These are phyloP conservation scores for Mohoua ochrocephala DNA, from an alignment of 2,113 vertebrate species.

Conservation along the genomic window DNA sequence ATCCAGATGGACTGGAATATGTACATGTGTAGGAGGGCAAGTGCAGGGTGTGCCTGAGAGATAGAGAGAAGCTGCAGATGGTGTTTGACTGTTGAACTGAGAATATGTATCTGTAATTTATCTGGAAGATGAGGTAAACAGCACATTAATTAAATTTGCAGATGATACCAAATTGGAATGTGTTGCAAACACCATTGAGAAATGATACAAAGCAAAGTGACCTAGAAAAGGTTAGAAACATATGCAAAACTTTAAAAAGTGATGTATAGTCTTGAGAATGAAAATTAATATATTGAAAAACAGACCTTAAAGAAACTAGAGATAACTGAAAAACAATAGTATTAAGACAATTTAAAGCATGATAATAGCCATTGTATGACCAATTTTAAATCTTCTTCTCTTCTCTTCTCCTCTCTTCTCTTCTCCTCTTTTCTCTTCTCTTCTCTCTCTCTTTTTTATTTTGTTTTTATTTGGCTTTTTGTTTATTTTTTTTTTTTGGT, in stretches of 20 bases:
- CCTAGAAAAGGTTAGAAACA: constrained; percentile 28
- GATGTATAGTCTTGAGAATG: background rate
- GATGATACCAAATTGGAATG: constrained; percentile 49
- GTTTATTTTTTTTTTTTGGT: background rate
- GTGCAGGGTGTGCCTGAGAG: constrained; percentile 3
- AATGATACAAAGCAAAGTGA: constrained; percentile 46
- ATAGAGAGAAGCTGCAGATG: constrained; percentile 39
- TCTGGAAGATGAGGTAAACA: constrained; percentile 60
- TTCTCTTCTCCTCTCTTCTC: background rate
- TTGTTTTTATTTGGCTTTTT: background rate
- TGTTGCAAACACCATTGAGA: constrained; percentile 19
- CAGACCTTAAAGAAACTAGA: background rate
- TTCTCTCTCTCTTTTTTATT: background rate
- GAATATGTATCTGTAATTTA: constrained; percentile 62
- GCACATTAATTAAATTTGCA: constrained; percentile 62
- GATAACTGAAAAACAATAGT: background rate
- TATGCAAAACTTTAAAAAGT: background rate
- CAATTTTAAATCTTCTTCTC: background rate
- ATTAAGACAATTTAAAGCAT: background rate
- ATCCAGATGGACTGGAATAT: constrained; percentile 35
- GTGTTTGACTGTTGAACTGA: constrained; percentile 65
- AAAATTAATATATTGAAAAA: background rate
- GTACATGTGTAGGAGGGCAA: background rate
- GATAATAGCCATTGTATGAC: background rate
- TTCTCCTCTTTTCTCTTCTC: background rate